Evolutionary conservation across 2,797 vertebrate species (phyloP).

Genomic region (Holocentrus rufus): DNA sequence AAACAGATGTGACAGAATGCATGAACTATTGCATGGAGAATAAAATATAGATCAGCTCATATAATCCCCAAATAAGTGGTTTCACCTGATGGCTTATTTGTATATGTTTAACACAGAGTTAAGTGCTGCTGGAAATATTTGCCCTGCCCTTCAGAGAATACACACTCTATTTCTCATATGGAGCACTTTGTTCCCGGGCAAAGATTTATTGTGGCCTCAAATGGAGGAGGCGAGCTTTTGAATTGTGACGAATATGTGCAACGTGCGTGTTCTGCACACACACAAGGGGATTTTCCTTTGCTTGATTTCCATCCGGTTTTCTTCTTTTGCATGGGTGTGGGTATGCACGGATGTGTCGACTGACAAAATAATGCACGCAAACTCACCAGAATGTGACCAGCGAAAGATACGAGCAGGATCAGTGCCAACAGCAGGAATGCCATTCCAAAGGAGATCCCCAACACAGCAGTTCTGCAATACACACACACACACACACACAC

Average conservation of each 20-base stretch:
- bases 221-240: too few relatives aligned
- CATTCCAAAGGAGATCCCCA: conserved; percentile 93
- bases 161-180: too few relatives aligned
- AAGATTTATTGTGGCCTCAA: too few relatives aligned
- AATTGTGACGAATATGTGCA: too few relatives aligned
- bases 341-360: background rate
- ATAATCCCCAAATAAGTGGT: background rate
- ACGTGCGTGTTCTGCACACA: too few relatives aligned
- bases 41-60: background rate
- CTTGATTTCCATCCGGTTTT: too few relatives aligned
- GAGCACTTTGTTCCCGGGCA: too few relatives aligned
- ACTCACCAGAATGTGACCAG: conserved; percentile 94
- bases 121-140: too few relatives aligned
- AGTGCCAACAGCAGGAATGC: conserved; percentile 89
- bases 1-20: background rate
- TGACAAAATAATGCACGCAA: conserved; percentile 34
- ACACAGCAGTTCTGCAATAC: conserved; percentile 86
- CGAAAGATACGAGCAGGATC: conserved; percentile 94
- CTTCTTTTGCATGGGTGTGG: background rate
- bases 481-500: conserved; percentile 27
- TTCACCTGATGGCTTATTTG: too few relatives aligned
- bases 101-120: too few relatives aligned
- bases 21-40: conserved; percentile 15
- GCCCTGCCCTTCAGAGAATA: too few relatives aligned
- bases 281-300: too few relatives aligned